Base-by-base conservation (phyloP, 1,140 invertebrate species). In the Lepidurus apus region DNA sequence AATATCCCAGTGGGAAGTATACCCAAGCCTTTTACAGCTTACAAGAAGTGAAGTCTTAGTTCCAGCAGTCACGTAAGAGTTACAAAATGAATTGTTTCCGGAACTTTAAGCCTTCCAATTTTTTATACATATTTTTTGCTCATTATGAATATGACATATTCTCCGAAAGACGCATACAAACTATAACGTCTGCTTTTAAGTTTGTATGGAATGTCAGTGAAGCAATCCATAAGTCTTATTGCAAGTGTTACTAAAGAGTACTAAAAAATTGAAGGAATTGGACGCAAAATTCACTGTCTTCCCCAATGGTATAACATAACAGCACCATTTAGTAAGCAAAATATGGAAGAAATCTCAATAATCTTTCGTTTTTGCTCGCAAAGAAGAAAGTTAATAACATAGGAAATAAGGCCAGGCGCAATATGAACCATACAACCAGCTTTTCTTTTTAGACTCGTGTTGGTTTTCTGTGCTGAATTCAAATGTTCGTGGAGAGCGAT, bases 1-100 rank as follows among this genome's bases (percentile, higher is more conserved):
- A 65, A 65, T 65, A 65, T 65, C 53, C 53, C 21, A 65, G 53
- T 65, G 53, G 13, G 53, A n/a, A 65, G 21, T 65, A 65, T 65
- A 65, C 53, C 53, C 17, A 17, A 13, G 53, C 17, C 53, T 65
- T 34, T 21, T 10, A 65, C 53, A 21, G 13, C 53, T 65, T 65
- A 65, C 13, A 65, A 10, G 53, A 65, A n/a, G 13, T 65, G 53
- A 65, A 65, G 53, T 65, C 21, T 65, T 65, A 0, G 53, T 65
- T 17, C n/a, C 53, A 65, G 21, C 53, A 65, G 21, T 65, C 53
- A 65, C 53, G 21, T 4, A 13, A 7, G 21, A n/a, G 53, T 21
- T 0, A 21, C 6, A 65, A 65, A 65, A 65, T 65, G n/a, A 7
- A 65, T 65, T 65, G 17, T 21, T 65, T 65, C 53, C 21, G 53